These are phyloP conservation scores for Eurytoma adleriae DNA, from an alignment of 2,888 invertebrate genomes.

Conservation along the genomic window DNA sequence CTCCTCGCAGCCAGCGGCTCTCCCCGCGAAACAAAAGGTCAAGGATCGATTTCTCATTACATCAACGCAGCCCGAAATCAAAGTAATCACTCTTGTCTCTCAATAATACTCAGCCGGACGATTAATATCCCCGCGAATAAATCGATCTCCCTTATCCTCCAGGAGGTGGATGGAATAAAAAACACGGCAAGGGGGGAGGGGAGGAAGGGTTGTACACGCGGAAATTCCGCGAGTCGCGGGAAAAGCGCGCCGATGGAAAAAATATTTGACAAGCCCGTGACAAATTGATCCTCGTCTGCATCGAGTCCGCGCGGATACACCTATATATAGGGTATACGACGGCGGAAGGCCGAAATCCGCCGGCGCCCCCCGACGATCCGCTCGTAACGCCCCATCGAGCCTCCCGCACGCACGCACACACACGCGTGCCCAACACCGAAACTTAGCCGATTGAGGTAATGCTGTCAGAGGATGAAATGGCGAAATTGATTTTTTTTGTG, in stretches of 20 bases:
- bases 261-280: constrained; percentile 65
- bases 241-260: constrained; percentile 41
- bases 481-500: too few relatives aligned
- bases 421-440: too few relatives aligned
- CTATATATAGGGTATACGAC: too few relatives aligned
- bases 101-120: constrained; percentile 38
- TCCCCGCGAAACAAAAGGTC: too few relatives aligned
- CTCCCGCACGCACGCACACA: too few relatives aligned
- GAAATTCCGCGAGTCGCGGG: constrained; percentile 29
- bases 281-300: constrained; percentile 61
- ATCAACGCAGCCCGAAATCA: constrained; percentile 25
- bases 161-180: not conserved
- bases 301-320: not conserved
- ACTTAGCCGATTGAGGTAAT: too few relatives aligned
- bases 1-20: too few relatives aligned
- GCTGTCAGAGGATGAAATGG: too few relatives aligned
- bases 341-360: too few relatives aligned
- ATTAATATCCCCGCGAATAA: constrained; percentile 37
- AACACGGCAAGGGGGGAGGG: not conserved
- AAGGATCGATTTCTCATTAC: constrained; percentile 35
- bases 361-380: too few relatives aligned
- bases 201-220: not conserved
- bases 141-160: constrained; percentile 15
- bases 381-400: too few relatives aligned
- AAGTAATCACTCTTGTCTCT: constrained; percentile 41